Evolutionary conservation across 2,797 vertebrate species (phyloP), one percentile per base, ranked within the genome.

Genomic region (Acrossocheilus wenchowensis): DNA sequence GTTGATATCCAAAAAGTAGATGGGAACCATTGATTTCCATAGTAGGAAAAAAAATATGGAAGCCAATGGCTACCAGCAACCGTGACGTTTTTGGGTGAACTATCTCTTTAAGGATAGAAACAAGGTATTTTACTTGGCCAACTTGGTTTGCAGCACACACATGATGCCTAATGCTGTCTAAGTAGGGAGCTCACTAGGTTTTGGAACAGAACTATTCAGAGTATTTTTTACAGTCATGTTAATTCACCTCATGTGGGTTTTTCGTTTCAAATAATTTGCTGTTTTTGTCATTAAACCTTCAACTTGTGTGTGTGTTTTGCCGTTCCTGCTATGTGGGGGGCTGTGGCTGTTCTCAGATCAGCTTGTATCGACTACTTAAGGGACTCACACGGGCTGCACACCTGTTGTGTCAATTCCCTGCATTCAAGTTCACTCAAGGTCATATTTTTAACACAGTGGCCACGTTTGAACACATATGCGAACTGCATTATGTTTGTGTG

Each of bases 361-460:
- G 81, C 26, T 81, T 72, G 66, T 36, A 72, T 81, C 68, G 26
- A 34, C 54, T 74, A 62, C 81, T 78, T 52, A 43, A 41, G 52
- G 78, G 86, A 88, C 87, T 79, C 83, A 81, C 68, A 77, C 21
- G 69, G 89, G 83, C 84, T 78, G 64, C 73, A 73, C 90, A 90
- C 90, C 91, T 91, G 89, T 89, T 84, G 78, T 83, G 84, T 81
- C 84, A 84, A 84, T 88, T 91, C 85, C 72, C 84, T 86, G 71
- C 79, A 72, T 89, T 84, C 78, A 88, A 84, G 89, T 87, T 89
- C 81, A 88, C 74, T 83, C 87, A 86, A 90, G 88, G 86, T 79
- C 88, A 77, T 88, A 89, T 85, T 89, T 90, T 84, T 82, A 86
- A 66, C 64, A 64, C 64, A 57, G 73, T 39, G 50, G 66, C 88